Base-by-base conservation (phyloP, 2,113 vertebrate species). In the Ictidomys tridecemlineatus region DNA sequence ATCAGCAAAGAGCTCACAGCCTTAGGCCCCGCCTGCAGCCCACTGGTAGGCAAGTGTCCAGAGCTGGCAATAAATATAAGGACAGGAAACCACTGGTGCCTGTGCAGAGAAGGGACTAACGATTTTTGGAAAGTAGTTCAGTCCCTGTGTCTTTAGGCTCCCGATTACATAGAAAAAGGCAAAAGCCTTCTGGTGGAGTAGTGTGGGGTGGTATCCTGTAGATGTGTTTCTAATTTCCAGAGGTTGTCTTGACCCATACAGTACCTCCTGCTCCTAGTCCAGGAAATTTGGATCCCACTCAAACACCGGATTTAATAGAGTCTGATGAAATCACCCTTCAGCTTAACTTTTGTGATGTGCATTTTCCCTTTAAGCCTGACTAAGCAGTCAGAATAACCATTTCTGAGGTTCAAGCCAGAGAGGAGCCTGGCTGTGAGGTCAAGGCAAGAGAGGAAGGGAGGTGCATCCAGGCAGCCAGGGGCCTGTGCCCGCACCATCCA, bases 181-280 rank as follows among this genome's bases (percentile, higher is more conserved):
- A 92, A 30, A 87, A 24, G n/a, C 45, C 70, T 42, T 53, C 42
- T 85, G 26, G 28, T 14, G 4, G 9, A 56, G 56, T 34, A 2
- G 42, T 12, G 20, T 20, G 1, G 53, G 8, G 22, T 80, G n/a
- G 74, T 37, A 1, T 58, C 63, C 32, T 32, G 14, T 37, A 87
- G 34, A 51, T 89, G 78, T 16, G 48, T 32, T 16, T 87, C 42
- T 22, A 39, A 0, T 69, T 39, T 90, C 56, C 22, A 72, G 58
- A 87, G 87, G 58, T 37, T 91, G 78, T 30, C 78, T 63, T 8
- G 5, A 39, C 56, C 8, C 8, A 2, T 30, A 48, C 42, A 2
- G 2, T 17, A 32, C 39, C 4, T 10, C 16, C 8, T 1, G 0
- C 14, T 20, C 8, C 1, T 12, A 5, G 2, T 9, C 80, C 45